Percentiles rank a stretch among this genome's conserved stretches.
Conservation (phyloP, 2,113 vertebrate genomes). For the Ciconia maguari region DNA sequence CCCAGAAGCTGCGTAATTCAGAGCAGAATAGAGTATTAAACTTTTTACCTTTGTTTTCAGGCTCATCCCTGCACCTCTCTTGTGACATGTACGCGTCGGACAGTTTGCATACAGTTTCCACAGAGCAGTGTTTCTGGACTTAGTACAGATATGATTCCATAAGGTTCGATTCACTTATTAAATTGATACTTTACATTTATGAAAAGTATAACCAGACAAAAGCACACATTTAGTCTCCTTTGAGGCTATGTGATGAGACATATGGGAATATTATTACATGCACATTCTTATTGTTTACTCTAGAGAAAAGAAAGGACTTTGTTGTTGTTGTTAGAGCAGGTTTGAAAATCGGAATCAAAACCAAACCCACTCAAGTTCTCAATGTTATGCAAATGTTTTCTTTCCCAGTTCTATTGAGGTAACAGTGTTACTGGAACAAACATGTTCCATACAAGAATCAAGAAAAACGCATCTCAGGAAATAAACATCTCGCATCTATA, state of each 20-base stretch:
- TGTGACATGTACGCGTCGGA: background rate
- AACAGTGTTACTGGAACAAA: background rate
- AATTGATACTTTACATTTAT: background rate
- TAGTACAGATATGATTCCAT: background rate
- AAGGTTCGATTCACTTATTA: background rate
- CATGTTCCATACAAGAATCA: background rate
- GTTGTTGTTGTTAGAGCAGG: background rate
- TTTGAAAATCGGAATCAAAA: conserved; percentile 1
- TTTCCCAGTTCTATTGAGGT: background rate
- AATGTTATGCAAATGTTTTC: background rate
- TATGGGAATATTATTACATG: background rate
- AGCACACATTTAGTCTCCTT: background rate
- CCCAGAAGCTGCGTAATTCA: background rate
- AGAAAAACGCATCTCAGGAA: background rate
- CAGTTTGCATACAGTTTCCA: background rate
- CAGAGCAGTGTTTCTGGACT: background rate
- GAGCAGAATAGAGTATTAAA: background rate
- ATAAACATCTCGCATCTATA: background rate
- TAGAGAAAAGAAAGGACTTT: background rate
- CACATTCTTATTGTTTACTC: background rate
- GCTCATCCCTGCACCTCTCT: background rate
- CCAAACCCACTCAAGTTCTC: background rate
- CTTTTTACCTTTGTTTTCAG: background rate
- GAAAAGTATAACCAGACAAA: background rate
- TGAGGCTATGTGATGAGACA: background rate